Percentiles rank a stretch among this genome's conserved stretches.
Evolutionary conservation across 2,113 vertebrate genomes (phyloP).

Genomic region (Eurypyga helias): DNA sequence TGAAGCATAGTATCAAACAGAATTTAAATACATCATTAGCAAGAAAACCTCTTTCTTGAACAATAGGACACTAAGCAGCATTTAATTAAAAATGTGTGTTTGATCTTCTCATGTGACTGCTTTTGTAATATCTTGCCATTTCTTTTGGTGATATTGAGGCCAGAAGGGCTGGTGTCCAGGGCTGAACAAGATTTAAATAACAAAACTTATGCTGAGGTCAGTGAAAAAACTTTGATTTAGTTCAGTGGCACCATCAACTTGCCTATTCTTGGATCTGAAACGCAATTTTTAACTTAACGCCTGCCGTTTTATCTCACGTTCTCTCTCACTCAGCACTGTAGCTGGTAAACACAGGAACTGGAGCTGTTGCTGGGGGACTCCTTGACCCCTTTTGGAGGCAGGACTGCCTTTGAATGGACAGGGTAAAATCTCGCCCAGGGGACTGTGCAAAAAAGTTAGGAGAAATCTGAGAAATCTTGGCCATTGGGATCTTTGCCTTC

Average conservation of each 20-base stretch:
- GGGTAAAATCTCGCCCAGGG: not conserved
- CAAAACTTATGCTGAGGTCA: not conserved
- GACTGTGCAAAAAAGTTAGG: not conserved
- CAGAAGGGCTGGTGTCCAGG: not conserved
- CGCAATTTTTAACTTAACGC: not conserved
- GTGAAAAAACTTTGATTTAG: slow-evolving; percentile 2
- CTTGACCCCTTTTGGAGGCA: not conserved
- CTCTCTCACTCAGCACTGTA: not conserved
- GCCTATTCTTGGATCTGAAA: not conserved
- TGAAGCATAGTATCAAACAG: slow-evolving; percentile 14
- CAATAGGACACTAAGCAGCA: not conserved
- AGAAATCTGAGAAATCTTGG: not conserved
- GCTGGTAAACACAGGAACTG: not conserved
- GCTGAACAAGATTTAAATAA: not conserved
- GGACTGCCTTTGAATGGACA: not conserved
- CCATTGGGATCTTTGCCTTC: not conserved
- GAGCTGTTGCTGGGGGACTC: not conserved
- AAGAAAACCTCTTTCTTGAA: slow-evolving; percentile 15
- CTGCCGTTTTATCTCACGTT: not conserved
- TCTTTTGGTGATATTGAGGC: not conserved
- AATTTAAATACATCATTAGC: slow-evolving; percentile 31
- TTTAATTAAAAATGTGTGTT: slow-evolving; percentile 29
- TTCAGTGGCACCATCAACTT: not conserved
- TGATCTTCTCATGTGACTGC: not conserved
- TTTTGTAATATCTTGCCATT: not conserved